Evolutionary conservation across 37 sponge, comb jelly and placozoan genomes (phyloP).

Genomic region (Ianthella basta): DNA sequence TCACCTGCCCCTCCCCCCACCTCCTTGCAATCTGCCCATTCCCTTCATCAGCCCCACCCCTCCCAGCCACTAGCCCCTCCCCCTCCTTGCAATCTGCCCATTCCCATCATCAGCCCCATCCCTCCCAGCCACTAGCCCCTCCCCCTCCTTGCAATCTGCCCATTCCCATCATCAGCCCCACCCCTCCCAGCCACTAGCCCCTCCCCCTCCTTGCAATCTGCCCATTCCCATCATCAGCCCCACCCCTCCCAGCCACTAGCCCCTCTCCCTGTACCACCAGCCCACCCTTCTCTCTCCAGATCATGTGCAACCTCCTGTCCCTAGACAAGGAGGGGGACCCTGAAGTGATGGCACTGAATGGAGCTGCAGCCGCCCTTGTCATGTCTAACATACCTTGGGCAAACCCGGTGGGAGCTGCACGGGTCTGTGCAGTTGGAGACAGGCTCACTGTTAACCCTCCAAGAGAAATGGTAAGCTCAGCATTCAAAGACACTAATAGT

Average conservation of each 20-base stretch:
- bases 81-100: too few relatives aligned
- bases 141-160: too few relatives aligned
- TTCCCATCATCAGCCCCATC: not conserved
- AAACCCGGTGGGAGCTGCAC: conserved; percentile 75
- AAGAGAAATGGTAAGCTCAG: conserved; percentile 35
- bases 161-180: not conserved
- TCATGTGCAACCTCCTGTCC: conserved; percentile 69
- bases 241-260: not conserved
- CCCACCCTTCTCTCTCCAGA: conserved; percentile 26
- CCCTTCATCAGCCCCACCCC: too few relatives aligned
- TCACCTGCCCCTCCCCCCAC: not conserved
- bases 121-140: not conserved
- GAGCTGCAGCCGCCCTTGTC: conserved; percentile 79
- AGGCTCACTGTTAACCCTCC: conserved; percentile 62
- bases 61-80: too few relatives aligned
- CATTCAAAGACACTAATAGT: too few relatives aligned
- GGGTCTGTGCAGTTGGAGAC: conserved; percentile 53
- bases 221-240: not conserved
- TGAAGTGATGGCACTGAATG: conserved; percentile 69
- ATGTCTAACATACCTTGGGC: conserved; percentile 82
- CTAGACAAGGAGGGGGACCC: conserved; percentile 63
- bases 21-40: too few relatives aligned
- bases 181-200: not conserved
- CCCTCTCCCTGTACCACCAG: too few relatives aligned
- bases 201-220: not conserved